Evolutionary conservation across 2,797 vertebrate species (phyloP), one percentile per base, ranked within the genome.

Genomic region (Cuculus canorus): DNA sequence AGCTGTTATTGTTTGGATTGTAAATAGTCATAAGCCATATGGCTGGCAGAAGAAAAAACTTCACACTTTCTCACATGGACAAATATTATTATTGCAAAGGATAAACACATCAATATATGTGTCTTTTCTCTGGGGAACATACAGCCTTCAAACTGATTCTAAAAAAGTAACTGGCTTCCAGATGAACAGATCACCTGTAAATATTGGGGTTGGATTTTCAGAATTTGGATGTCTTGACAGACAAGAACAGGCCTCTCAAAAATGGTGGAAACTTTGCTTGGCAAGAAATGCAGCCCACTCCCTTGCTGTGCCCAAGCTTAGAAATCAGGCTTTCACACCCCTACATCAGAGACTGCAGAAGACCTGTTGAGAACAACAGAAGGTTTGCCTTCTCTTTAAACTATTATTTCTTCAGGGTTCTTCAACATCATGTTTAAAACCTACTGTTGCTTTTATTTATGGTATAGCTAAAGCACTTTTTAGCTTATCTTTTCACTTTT

Each of bases 21-120:
- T 96, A 97, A 97, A 97, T 89, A 96, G 96, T 97, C 96, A 97
- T 97, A 94, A 96, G 93, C 98, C 98, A 98, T 98, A 98, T 98
- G 98, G 97, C 86, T 95, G 96, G 82, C 92, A 98, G 91, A 95
- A 95, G 95, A 95, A 97, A 96, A 86, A 91, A 48, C 39, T 76
- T 94, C 96, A 97, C 95, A 96, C 95, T 97, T 97, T 98, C 79
- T 98, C 97, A 97, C 95, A 96, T 91, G 92, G 97, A 94, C 97
- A 98, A 97, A 98, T 97, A 98, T 98, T 98, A 97, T 97, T 97
- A 97, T 93, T 98, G 87, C 93, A 95, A 96, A 97, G 93, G 92
- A 98, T 96, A 97, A 98, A 97, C 96, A 97, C 57, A 93, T 95
- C 95, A 95, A 88, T 97, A 94, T 95, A 97, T 87, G 78, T 86